Percentiles rank a stretch among this genome's conserved stretches.
These are phyloP conservation scores for Falco biarmicus DNA, from an alignment of 2,797 vertebrate species.

Conservation along the genomic window DNA sequence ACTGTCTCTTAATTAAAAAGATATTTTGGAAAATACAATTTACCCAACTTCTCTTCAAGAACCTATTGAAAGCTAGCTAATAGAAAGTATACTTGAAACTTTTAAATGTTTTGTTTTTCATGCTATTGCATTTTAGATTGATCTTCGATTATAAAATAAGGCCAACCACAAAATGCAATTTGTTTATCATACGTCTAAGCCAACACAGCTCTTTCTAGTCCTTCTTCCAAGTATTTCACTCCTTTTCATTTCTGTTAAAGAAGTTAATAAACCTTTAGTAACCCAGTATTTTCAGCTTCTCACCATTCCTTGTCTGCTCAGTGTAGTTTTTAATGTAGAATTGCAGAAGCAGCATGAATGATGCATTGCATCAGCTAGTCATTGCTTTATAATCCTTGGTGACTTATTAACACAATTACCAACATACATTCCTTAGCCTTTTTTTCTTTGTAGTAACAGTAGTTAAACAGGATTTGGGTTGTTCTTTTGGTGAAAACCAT, in stretches of 20 bases:
- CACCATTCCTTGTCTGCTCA: neutral
- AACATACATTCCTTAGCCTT: neutral
- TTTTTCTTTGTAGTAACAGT: neutral
- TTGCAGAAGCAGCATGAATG: neutral
- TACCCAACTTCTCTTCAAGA: neutral
- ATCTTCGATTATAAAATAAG: neutral
- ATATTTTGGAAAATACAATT: neutral
- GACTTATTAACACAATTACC: neutral
- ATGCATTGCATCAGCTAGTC: neutral
- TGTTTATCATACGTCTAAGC: neutral
- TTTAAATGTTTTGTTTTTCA: neutral
- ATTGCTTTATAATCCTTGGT: neutral
- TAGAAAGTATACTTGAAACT: neutral
- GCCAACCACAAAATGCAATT: neutral
- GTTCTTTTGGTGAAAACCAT: neutral
- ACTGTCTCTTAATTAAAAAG: neutral
- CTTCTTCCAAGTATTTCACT: neutral
- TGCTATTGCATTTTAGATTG: neutral
- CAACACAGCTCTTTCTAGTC: neutral
- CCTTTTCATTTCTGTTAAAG: neutral
- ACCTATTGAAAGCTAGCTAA: neutral
- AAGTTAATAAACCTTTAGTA: neutral
- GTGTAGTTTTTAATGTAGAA: neutral
- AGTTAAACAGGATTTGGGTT: neutral
- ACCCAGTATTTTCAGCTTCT: neutral